Base-by-base conservation (phyloP, 2,797 vertebrate genomes). In the Salarias fasciatus region DNA sequence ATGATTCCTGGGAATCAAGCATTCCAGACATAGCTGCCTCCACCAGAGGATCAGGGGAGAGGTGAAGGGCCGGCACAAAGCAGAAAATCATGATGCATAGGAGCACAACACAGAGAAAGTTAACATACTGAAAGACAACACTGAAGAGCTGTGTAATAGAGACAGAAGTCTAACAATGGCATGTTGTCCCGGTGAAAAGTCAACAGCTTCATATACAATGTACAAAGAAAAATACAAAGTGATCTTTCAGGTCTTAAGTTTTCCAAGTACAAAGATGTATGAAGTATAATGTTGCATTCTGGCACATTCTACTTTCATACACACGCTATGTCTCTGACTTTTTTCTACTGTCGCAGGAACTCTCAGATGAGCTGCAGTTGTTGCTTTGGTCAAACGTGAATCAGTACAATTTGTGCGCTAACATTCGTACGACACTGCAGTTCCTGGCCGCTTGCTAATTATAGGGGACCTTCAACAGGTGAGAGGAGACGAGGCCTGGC, bases 21-120 rank as follows among this genome's bases (percentile, higher is more conserved):
- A 88, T 92, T 91, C 89, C 86, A 57, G 49, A 69, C 83, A 90
- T 90, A 85, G 38, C 85, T 84, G 50, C 58, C 56, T 69, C 69
- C 53, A 63, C 46, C 65, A 74, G 43, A 57, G 63, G 44, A 72
- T 69, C 61, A 52, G 55, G 28, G 41, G 41, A 61, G 72, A 69
- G 33, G 66, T 55, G 47, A 36, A 42, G 38, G 24, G 59, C 51
- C 52, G 76, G 78, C 53, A 51, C 78, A 65, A 50, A 0, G 4
- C 24, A 30, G 11, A 51, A 33, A 69, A 45, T 45, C 12, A 70
- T 61, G 64, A 78, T 64, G 64, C 12, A 42, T 63, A 75, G 61
- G 30, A 61, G 53, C 53, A 67, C 43, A 59, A 56, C 18, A 57
- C 7, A 1, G n/a, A 73, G 45, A 59, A 37, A n/a, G 33, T 30